Conservation (phyloP, 2,113 vertebrate genomes). For the Halcyon senegalensis region DNA sequence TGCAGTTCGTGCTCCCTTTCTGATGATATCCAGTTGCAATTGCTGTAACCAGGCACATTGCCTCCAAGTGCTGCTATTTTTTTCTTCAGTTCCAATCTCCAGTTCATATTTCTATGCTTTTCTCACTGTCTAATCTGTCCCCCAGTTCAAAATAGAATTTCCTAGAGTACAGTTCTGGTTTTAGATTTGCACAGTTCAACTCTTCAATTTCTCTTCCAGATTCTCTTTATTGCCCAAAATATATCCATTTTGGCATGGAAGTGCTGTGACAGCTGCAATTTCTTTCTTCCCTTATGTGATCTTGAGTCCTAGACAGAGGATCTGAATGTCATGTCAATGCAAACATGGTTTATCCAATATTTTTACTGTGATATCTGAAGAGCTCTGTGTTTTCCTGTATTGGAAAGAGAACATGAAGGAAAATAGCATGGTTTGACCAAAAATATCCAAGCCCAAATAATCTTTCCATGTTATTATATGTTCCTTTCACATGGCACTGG, state of each 20-base stretch:
- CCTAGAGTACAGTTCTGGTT: not conserved
- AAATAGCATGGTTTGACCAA: not conserved
- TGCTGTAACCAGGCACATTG: not conserved
- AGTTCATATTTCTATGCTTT: not conserved
- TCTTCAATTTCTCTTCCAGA: not conserved
- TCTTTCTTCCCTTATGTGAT: not conserved
- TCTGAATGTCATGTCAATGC: not conserved
- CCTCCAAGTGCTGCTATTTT: not conserved
- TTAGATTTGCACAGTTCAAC: not conserved
- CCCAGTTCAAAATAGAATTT: conserved; percentile 14
- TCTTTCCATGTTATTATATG: not conserved
- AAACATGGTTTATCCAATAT: not conserved
- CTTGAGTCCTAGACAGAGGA: not conserved
- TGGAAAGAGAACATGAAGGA: not conserved
- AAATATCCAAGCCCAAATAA: not conserved
- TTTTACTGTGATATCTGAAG: not conserved
- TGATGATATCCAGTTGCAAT: not conserved
- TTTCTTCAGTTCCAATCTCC: not conserved
- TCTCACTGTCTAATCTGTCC: not conserved
- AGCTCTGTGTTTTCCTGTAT: not conserved
- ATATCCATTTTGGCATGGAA: not conserved
- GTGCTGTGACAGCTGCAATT: not conserved
- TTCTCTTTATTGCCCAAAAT: not conserved
- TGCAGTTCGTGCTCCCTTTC: not conserved
- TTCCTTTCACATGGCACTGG: not conserved